Evolutionary conservation across 2,113 vertebrate species (phyloP).

Genomic region (Muntiacus muntjak): DNA sequence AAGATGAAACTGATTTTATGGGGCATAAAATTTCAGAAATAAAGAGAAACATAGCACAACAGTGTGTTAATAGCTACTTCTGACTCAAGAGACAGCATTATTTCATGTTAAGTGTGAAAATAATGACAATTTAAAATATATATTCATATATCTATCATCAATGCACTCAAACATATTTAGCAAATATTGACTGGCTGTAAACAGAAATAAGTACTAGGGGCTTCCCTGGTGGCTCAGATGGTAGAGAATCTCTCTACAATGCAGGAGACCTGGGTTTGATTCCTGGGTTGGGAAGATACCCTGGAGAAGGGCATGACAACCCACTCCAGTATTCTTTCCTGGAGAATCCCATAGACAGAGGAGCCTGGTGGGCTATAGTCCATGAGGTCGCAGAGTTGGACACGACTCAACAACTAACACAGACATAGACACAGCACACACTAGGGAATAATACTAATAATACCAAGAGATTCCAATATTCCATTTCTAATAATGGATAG

Average conservation of each 20-base stretch:
- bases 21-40: background rate
- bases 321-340: background rate
- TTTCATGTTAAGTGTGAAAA: background rate
- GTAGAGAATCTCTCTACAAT: background rate
- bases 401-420: background rate
- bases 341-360: background rate
- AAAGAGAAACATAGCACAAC: background rate
- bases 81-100: background rate
- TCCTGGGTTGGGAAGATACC: background rate
- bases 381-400: background rate
- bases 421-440: background rate
- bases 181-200: background rate
- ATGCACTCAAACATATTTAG: background rate
- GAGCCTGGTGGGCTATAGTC: background rate
- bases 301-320: background rate
- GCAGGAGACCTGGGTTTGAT: background rate
- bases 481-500: background rate
- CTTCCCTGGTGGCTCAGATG: background rate
- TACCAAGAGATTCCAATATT: background rate
- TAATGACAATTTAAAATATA: background rate
- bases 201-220: background rate
- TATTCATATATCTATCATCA: background rate
- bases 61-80: background rate
- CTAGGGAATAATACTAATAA: background rate
- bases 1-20: background rate